Evolutionary conservation across 2,113 vertebrate species (phyloP).

Genomic region (Alosa alosa): DNA sequence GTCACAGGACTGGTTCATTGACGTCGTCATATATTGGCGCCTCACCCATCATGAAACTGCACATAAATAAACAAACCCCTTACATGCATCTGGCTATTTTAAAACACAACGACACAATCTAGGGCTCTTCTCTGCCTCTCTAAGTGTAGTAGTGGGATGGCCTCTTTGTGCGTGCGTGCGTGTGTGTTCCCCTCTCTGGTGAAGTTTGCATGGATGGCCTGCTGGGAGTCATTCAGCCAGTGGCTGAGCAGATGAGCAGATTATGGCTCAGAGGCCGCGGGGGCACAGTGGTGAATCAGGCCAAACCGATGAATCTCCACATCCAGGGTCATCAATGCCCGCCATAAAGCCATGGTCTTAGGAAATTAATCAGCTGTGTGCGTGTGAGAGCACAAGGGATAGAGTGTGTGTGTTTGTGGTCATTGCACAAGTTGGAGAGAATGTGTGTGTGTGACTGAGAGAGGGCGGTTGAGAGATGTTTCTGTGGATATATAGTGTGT

Average conservation of each 20-base stretch:
- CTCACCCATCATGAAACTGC: background rate
- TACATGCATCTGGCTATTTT: background rate
- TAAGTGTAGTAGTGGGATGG: background rate
- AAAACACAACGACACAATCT: background rate
- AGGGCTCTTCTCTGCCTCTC: background rate
- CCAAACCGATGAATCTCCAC: background rate
- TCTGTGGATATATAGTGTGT: too few species aligned
- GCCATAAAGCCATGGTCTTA: background rate
- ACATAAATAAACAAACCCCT: background rate
- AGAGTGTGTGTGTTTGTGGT: background rate
- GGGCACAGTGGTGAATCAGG: background rate
- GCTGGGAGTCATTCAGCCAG: background rate
- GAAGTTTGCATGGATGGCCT: background rate
- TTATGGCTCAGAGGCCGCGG: background rate
- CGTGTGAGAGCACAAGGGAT: background rate
- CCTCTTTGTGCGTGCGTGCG: background rate
- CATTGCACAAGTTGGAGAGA: background rate
- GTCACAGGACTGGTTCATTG: background rate
- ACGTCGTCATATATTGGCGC: background rate
- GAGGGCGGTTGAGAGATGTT: background rate
- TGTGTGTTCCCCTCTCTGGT: background rate
- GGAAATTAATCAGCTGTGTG: slow-evolving; percentile 4
- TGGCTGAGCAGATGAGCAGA: slow-evolving; percentile 18
- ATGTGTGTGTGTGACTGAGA: background rate
- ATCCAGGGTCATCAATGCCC: background rate